Evolutionary conservation across 2,113 vertebrate genomes (phyloP).

Genomic region (Pyxicephalus adspersus): DNA sequence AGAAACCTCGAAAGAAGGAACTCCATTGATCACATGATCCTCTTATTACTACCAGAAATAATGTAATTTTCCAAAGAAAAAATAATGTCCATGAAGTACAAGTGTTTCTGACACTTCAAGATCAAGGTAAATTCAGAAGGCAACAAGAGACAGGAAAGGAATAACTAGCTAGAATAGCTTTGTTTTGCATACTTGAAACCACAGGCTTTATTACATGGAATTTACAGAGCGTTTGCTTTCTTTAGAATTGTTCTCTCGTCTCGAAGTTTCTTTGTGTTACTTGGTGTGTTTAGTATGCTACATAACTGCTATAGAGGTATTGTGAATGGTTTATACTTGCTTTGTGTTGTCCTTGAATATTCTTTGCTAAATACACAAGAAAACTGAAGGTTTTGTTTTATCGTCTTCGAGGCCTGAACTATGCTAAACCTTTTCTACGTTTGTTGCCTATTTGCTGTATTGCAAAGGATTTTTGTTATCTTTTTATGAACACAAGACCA

Average conservation of each 20-base stretch:
- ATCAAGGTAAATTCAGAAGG: constrained; percentile 47
- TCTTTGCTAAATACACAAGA: background rate
- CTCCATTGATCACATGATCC: background rate
- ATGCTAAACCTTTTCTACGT: too few species aligned
- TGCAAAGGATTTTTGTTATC: too few species aligned
- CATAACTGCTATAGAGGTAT: background rate
- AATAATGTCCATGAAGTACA: background rate
- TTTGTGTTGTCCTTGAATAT: constrained; percentile 16
- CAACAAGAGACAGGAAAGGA: background rate
- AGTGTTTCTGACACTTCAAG: constrained; percentile 21
- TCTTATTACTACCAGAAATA: constrained; percentile 26
- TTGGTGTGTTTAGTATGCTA: background rate
- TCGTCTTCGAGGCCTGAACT: too few species aligned
- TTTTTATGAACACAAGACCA: too few species aligned
- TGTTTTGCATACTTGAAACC: constrained; percentile 20
- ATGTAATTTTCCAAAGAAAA: constrained; percentile 8
- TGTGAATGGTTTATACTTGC: background rate
- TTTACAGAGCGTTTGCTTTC: constrained; percentile 22
- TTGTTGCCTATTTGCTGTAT: too few species aligned
- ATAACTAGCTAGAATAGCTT: constrained; percentile 18
- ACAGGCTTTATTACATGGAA: constrained; percentile 19
- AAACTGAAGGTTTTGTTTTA: too few species aligned
- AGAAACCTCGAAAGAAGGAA: constrained; percentile 22
- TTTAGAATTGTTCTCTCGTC: constrained; percentile 2
- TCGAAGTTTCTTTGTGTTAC: constrained; percentile 2